Evolutionary conservation across 2,888 invertebrate genomes (phyloP).

Genomic region (Thymelicus acteon): DNA sequence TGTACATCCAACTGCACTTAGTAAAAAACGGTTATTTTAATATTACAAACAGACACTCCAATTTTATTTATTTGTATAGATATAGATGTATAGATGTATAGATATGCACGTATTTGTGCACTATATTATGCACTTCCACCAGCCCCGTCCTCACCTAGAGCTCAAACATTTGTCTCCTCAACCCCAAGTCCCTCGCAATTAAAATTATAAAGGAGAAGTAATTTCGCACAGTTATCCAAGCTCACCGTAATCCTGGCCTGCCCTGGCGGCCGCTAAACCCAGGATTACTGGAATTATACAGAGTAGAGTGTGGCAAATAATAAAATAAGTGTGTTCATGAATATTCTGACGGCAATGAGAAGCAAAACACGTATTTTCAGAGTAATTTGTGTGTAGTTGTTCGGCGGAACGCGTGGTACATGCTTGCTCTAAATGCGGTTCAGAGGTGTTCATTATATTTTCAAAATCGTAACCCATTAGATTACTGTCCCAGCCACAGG

Average conservation of each 20-base stretch:
- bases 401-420: no score
- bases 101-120: no score
- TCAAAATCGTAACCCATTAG: no score
- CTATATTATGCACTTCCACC: no score
- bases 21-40: no score
- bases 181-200: neutral
- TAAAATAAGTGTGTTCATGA: slow-evolving; percentile 10
- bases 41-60: no score
- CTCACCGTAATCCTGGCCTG: neutral
- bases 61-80: no score
- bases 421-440: no score
- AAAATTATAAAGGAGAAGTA: slow-evolving; percentile 6
- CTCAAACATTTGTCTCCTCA: neutral
- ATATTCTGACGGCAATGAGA: slow-evolving; percentile 12
- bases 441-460: no score
- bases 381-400: slow-evolving; percentile 7
- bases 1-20: no score
- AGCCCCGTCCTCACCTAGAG: neutral
- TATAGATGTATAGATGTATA: no score
- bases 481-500: no score
- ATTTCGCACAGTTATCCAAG: neutral
- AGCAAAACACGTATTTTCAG: slow-evolving; percentile 1
- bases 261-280: slow-evolving; percentile 2
- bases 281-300: slow-evolving; percentile 7
- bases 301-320: slow-evolving; percentile 11